Percentiles rank a stretch among this genome's conserved stretches.
Evolutionary conservation across 2,797 vertebrate genomes (phyloP).

Genomic region (Hippopotamyrus pictus): DNA sequence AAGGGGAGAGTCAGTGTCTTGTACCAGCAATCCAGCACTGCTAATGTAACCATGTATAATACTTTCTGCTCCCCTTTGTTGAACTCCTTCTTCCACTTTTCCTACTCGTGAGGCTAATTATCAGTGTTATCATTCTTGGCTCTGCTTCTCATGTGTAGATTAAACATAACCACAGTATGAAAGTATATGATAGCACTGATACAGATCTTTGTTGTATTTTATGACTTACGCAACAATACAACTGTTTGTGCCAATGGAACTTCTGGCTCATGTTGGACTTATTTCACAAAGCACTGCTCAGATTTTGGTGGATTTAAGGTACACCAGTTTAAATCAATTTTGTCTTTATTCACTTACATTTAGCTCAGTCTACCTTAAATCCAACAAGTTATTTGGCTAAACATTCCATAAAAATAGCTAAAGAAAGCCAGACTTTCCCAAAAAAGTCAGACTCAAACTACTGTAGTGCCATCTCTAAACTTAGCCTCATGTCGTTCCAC

Average conservation of each 20-base stretch:
- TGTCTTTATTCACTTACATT: background rate
- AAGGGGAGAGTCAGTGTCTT: background rate
- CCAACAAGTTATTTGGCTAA: background rate
- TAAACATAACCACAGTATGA: background rate
- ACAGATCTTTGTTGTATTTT: background rate
- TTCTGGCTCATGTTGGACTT: background rate
- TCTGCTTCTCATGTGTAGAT: background rate
- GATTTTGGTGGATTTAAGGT: background rate
- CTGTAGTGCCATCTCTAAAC: background rate
- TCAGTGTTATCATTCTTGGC: background rate
- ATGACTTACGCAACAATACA: background rate
- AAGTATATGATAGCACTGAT: background rate
- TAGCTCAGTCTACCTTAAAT: background rate
- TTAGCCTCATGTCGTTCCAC: background rate
- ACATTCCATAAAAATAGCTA: background rate
- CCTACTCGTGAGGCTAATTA: conserved; percentile 11
- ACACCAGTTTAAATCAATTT: background rate
- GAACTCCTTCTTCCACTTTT: background rate
- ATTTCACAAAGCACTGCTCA: background rate
- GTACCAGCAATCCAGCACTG: background rate
- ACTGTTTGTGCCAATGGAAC: background rate
- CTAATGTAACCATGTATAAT: conserved; percentile 9
- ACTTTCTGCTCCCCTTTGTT: background rate
- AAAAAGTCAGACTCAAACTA: background rate
- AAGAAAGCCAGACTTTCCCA: background rate